A percentile compares a stretch with the other conserved stretches of the same genome.
These are phyloP conservation scores for Macropodus opercularis DNA, from an alignment of 2,797 vertebrate genomes.

Conservation along the genomic window DNA sequence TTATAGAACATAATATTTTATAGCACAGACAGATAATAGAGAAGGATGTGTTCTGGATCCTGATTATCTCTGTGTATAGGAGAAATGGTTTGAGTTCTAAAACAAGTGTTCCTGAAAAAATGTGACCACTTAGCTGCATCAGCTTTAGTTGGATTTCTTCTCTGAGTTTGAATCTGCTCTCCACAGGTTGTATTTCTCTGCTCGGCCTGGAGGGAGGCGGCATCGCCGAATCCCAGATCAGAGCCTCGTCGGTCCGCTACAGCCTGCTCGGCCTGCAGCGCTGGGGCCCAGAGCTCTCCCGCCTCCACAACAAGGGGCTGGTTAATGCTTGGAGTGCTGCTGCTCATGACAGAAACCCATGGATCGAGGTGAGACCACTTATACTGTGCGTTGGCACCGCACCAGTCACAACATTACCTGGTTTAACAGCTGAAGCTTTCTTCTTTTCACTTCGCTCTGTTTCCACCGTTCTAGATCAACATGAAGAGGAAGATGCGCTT, in stretches of 20 bases:
- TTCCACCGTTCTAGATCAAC: slow-evolving; percentile 83
- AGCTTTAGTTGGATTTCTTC: too few species aligned
- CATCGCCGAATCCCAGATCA: slow-evolving; percentile 89
- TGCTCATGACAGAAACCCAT: slow-evolving; percentile 90
- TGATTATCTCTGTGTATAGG: background rate
- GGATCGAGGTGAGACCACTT: slow-evolving; percentile 87
- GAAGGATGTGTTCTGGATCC: background rate
- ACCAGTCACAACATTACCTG: background rate
- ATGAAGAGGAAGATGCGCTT: slow-evolving; percentile 89
- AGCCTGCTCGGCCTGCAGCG: slow-evolving; percentile 92
- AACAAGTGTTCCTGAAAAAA: background rate
- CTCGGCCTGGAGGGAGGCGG: slow-evolving; percentile 93
- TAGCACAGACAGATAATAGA: background rate
- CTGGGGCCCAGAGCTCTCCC: slow-evolving; percentile 91
- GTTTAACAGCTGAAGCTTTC: background rate
- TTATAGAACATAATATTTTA: background rate
- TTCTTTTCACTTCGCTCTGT: background rate
- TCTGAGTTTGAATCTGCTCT: background rate
- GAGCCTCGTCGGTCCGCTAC: slow-evolving; percentile 88
- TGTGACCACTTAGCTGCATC: background rate
- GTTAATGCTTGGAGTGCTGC: slow-evolving; percentile 98
- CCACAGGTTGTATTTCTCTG: slow-evolving; percentile 84
- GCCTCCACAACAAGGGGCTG: slow-evolving; percentile 90
- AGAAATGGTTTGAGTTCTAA: too few species aligned
- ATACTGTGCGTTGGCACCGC: background rate